A percentile compares a stretch with the other conserved stretches of the same genome.
Conservation (phyloP, 2,113 vertebrate genomes). For the Pollachius pollachius region DNA sequence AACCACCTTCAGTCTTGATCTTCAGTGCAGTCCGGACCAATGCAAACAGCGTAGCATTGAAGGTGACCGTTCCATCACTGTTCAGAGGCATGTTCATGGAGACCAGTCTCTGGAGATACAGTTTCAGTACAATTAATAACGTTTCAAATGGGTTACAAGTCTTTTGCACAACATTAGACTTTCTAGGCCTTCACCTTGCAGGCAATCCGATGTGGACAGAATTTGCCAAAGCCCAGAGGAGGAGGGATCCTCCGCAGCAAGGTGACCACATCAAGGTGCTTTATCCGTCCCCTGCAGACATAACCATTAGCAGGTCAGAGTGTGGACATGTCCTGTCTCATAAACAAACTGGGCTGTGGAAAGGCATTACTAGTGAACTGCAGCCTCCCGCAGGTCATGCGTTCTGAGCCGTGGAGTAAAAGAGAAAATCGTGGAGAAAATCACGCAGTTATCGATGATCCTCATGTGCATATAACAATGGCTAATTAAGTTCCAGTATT, state of each 20-base stretch:
- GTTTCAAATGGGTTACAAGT: neutral
- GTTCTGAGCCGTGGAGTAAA: no score
- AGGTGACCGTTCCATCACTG: conserved; percentile 90
- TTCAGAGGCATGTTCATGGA: conserved; percentile 97
- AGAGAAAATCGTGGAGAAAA: no score
- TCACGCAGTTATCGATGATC: no score
- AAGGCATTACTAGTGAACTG: no score
- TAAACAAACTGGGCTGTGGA: no score
- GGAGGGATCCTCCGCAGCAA: conserved; percentile 90
- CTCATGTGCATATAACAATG: no score
- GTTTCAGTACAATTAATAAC: neutral
- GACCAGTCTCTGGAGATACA: conserved; percentile 79
- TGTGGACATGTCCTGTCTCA: neutral
- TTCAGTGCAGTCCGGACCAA: conserved; percentile 91
- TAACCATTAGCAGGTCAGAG: neutral
- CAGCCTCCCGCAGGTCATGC: no score
- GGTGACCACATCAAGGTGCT: conserved; percentile 92
- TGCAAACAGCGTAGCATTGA: conserved; percentile 90
- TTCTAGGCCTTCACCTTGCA: conserved; percentile 80
- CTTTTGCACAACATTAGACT: neutral
- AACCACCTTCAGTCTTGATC: conserved; percentile 91
- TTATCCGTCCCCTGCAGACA: conserved; percentile 84
- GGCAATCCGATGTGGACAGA: conserved; percentile 89
- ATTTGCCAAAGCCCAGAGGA: conserved; percentile 91
- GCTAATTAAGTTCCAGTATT: no score